Percentiles rank a stretch among this genome's conserved stretches.
Conservation (phyloP, 2,113 vertebrate species). For the Elachura formosa region DNA sequence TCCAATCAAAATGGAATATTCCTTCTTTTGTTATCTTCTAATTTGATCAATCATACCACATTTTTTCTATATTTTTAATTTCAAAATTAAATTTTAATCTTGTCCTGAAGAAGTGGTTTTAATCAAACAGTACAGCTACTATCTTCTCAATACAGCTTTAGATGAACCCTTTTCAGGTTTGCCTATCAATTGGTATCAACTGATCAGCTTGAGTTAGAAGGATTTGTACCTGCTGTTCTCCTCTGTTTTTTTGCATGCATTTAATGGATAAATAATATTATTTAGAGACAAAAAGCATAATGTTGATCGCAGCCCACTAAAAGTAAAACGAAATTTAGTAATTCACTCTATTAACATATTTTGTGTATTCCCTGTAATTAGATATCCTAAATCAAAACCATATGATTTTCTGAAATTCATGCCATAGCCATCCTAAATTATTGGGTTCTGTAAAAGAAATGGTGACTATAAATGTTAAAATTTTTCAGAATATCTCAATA, state of each 20-base stretch:
- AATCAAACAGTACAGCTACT: not conserved
- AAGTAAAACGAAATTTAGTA: not conserved
- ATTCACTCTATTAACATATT: not conserved
- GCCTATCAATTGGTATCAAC: not conserved
- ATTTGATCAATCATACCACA: not conserved
- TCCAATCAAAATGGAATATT: not conserved
- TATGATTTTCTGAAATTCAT: not conserved
- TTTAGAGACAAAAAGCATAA: not conserved
- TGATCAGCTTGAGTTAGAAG: not conserved
- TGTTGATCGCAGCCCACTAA: not conserved
- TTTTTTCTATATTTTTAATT: not conserved
- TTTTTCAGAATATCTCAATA: not conserved
- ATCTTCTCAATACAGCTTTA: not conserved
- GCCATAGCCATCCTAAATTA: not conserved
- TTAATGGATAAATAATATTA: not conserved
- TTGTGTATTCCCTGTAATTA: not conserved
- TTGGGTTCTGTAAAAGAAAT: not conserved
- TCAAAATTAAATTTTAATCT: not conserved
- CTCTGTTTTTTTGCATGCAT: not conserved
- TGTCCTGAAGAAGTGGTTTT: not conserved
- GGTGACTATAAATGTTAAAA: not conserved
- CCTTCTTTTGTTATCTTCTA: not conserved
- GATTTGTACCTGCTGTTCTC: not conserved
- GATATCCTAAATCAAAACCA: not conserved
- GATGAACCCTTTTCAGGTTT: not conserved